A percentile compares a stretch with the other conserved stretches of the same genome.
phyloP scores from a whole-genome alignment of 2,113 vertebrate genomes.

The Carettochelys insculpta region DNA sequence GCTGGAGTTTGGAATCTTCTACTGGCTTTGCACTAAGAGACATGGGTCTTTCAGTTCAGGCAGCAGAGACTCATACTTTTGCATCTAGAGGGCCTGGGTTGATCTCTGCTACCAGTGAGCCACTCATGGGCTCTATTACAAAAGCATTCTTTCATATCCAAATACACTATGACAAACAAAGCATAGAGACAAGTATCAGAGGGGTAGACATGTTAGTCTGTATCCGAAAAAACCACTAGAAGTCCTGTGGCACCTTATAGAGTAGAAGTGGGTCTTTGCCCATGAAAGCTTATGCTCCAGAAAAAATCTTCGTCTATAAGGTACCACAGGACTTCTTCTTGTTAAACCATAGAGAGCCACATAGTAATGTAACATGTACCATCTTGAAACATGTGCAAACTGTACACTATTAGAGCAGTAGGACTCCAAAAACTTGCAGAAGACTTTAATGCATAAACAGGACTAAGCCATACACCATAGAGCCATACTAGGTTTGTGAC shows the following conservation, averaged over 20 bases:
- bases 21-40: background rate
- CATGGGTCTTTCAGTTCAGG: background rate
- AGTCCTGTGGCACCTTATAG: too few species aligned
- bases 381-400: background rate
- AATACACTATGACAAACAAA: slow-evolving; percentile 21
- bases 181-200: too few species aligned
- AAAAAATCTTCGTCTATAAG: too few species aligned
- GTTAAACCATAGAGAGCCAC: too few species aligned
- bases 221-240: too few species aligned
- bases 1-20: background rate
- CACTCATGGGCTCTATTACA: slow-evolving; percentile 18
- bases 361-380: background rate
- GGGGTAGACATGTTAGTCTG: too few species aligned
- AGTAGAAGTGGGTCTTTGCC: too few species aligned
- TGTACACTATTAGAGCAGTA: background rate
- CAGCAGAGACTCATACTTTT: background rate
- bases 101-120: slow-evolving; percentile 20
- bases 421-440: slow-evolving; percentile 10
- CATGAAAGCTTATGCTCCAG: too few species aligned
- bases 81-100: background rate
- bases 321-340: too few species aligned
- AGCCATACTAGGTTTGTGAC: background rate
- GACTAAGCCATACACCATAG: slow-evolving; percentile 4
- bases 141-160: slow-evolving; percentile 32
- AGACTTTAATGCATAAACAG: slow-evolving; percentile 10